These are phyloP conservation scores for Gymnothorax javanicus DNA, from an alignment of 2,797 vertebrate genomes.

Conservation along the genomic window DNA sequence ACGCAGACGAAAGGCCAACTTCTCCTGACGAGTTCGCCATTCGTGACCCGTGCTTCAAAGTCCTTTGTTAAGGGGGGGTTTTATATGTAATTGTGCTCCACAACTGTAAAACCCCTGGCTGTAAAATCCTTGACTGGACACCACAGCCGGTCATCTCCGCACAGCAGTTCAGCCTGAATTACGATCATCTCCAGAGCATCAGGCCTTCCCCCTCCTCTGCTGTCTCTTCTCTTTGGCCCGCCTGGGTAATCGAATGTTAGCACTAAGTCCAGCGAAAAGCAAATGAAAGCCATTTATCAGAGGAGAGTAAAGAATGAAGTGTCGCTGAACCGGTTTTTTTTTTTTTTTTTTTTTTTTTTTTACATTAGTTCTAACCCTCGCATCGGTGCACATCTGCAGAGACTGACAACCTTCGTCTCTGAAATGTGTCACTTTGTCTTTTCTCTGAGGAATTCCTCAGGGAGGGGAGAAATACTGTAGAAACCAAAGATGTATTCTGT, in stretches of 20 bases:
- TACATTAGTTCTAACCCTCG: constrained; percentile 48
- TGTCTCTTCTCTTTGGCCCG: constrained; percentile 22
- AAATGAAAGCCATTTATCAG: constrained; percentile 64
- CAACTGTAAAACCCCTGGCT: neutral
- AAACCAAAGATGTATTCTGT: neutral
- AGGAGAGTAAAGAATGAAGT: constrained; percentile 55
- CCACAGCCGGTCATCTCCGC: neutral
- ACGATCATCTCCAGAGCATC: neutral
- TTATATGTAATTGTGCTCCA: neutral
- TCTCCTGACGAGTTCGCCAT: neutral
- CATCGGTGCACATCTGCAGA: constrained; percentile 41
- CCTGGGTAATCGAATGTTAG: constrained; percentile 53
- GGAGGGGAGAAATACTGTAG: neutral
- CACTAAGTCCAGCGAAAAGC: constrained; percentile 49
- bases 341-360: neutral
- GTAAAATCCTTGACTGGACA: neutral
- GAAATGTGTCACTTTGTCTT: neutral
- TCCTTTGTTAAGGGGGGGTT: neutral
- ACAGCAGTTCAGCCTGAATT: constrained; percentile 12
- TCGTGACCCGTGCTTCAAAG: neutral
- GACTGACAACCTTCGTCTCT: neutral
- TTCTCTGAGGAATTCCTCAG: neutral
- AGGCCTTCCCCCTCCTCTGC: constrained; percentile 37
- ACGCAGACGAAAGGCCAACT: neutral
- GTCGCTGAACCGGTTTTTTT: constrained; percentile 39